Evolutionary conservation across 1,140 invertebrate genomes (phyloP), one percentile per base, ranked within the genome.

Genomic region (Cydia fagiglandana): DNA sequence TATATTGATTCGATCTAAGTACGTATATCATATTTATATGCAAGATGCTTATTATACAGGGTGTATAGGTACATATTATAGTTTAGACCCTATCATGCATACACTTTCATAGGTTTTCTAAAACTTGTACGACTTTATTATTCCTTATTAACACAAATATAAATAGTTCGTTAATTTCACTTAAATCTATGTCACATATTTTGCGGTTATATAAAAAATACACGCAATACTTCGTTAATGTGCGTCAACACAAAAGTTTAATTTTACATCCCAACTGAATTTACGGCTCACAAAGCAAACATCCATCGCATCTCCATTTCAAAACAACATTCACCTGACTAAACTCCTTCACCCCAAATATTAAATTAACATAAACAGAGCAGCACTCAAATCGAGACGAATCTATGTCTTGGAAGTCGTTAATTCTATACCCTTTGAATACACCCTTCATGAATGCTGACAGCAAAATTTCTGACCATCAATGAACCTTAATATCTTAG

Each of bases 341-440:
- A 64, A n/a, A 70, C 56, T 38, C 76, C 47, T 76, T 50, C 66
- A n/a, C 13, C 38, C 41, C 73, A 75, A 78, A 53, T 78, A 81
- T 81, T 80, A 78, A 81, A 78, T 81, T 80, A 82, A 80, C 75
- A 80, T 79, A 75, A 76, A 79, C 75, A 78, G 30, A 74, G 64
- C 41, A 45, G 73, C 56, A 83, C 79, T 88, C 84, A 86, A 90
- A 90, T 89, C 83, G 83, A 80, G 80, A 89, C 86, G 81, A 84
- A 83, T 87, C 84, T 89, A 86, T 88, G 82, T 86, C 79, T 83
- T 85, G 86, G 84, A 88, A 78, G 75, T 74, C 74, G 74, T 78
- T 78, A 78, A 68, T 68, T 41, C 64, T 68, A 68, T 30, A 34
- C 64, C 64, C 64, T 68, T 70, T 70, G 66, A 38, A 34, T 70